Base-by-base conservation (phyloP, 2,113 vertebrate genomes). In the Rhinichthys klamathensis region DNA sequence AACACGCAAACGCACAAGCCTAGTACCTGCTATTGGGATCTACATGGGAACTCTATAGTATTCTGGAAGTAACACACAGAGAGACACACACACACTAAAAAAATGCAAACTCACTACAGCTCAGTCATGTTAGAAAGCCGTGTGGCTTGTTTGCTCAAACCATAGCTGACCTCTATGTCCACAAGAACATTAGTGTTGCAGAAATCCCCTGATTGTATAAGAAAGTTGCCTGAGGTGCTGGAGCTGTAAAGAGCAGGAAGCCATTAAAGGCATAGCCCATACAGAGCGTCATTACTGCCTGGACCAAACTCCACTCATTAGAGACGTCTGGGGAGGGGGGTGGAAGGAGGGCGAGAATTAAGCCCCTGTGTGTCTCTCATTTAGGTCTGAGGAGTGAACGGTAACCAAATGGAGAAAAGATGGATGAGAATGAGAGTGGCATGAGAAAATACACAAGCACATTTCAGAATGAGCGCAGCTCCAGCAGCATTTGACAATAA, bases 241-340 rank as follows among this genome's bases (percentile, higher is more conserved):
- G 60, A 91, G 93, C 92, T 89, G 90, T 94, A 93, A 95, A 93
- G 91, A 92, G 91, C 95, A 95, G 95, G 95, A 95, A 95, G 91
- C 93, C 92, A 93, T 95, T 94, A 95, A 95, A 93, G 90, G 77
- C 82, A 72, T 70, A 67, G 49, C 91, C 86, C 89, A 91, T 89
- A 91, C 92, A 86, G 89, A 91, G 91, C 90, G 91, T 93, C 93
- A 92, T 93, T 94, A 94, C 93, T 90, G 89, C 92, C 91, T 87
- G 91, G 91, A 90, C 91, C 90, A 92, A 88, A 91, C 90, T 89
- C 88, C 89, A 92, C 94, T 94, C 93, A 94, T 94, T 95, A 95
- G 90, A 91, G 91, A 84, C 35, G 77, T 88, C 61, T 81, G 87
- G 91, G 89, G 90, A 91, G 89, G 54, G 38, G 38, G 38, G n/a